Conservation (phyloP, 2,888 invertebrate genomes). For the Sphinx pinastri region DNA sequence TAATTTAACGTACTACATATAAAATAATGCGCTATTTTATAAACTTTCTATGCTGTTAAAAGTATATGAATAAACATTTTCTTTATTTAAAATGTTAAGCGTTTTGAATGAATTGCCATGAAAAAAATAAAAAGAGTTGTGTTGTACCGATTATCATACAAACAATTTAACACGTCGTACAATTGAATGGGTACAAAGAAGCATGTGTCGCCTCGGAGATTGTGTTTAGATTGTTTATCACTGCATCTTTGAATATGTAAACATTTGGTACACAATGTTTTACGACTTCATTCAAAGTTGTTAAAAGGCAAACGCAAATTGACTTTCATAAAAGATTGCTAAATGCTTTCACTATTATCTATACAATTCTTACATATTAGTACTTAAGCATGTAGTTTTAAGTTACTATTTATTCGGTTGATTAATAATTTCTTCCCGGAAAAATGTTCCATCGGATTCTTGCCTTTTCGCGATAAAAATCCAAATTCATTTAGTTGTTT, state of each 20-base stretch:
- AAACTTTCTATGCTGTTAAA: not conserved
- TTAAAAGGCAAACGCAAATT: conserved; percentile 4
- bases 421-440: too few species aligned
- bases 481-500: too few species aligned
- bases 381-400: too few species aligned
- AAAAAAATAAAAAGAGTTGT: conserved; percentile 26
- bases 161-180: conserved; percentile 48
- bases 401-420: too few species aligned
- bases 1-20: not conserved
- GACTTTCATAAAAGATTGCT: not conserved
- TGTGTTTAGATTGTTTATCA: conserved; percentile 54
- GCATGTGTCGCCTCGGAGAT: conserved; percentile 45
- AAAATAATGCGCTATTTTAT: not conserved
- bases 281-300: conserved; percentile 27
- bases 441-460: too few species aligned
- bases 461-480: too few species aligned
- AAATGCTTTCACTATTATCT: not conserved
- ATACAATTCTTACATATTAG: not conserved
- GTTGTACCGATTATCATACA: conserved; percentile 33
- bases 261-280: conserved; percentile 40
- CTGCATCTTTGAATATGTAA: conserved; percentile 43
- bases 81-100: not conserved
- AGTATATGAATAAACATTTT: not conserved
- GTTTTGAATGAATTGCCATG: not conserved
- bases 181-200: conserved; percentile 53